A percentile compares a stretch with the other conserved stretches of the same genome.
phyloP scores from a whole-genome alignment of 2,113 vertebrate species.

The Gambusia holbrooki region DNA sequence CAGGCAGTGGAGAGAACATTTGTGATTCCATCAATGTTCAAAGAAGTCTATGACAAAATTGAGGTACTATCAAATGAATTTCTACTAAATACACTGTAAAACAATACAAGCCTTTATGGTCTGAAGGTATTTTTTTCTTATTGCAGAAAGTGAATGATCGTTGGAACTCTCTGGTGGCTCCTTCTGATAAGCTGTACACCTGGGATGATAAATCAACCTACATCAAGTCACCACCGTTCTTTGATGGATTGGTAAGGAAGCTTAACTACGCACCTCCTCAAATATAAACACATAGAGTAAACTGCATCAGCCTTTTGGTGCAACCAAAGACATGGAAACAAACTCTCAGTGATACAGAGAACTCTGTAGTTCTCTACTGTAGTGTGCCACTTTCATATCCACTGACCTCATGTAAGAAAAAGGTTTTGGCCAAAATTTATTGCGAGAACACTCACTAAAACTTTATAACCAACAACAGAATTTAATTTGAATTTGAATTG shows the following conservation, averaged over 20 bases:
- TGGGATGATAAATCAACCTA: conserved; percentile 96
- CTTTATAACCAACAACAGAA: too few species aligned
- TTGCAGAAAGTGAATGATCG: conserved; percentile 90
- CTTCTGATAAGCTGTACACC: conserved; percentile 89
- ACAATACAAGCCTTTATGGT: not conserved
- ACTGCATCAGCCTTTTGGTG: not conserved
- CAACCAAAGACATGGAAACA: not conserved
- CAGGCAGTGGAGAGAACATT: conserved; percentile 88
- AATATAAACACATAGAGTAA: not conserved
- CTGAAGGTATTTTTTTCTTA: not conserved
- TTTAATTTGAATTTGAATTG: too few species aligned
- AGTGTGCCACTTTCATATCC: too few species aligned
- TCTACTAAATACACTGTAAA: not conserved
- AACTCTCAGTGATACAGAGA: too few species aligned
- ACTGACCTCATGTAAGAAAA: too few species aligned
- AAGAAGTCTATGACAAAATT: conserved; percentile 96
- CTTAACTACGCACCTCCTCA: rapidly evolving
- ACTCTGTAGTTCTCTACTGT: too few species aligned
- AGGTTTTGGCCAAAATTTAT: too few species aligned
- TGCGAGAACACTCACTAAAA: too few species aligned
- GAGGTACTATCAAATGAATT: conserved; percentile 79
- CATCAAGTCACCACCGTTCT: conserved; percentile 97
- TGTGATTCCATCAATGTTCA: conserved; percentile 98
- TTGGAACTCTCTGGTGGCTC: conserved; percentile 90
- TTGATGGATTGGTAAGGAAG: conserved; percentile 87